Evolutionary conservation across 2,888 invertebrate genomes (phyloP).

Genomic region (Malthinus seriepunctatus): DNA sequence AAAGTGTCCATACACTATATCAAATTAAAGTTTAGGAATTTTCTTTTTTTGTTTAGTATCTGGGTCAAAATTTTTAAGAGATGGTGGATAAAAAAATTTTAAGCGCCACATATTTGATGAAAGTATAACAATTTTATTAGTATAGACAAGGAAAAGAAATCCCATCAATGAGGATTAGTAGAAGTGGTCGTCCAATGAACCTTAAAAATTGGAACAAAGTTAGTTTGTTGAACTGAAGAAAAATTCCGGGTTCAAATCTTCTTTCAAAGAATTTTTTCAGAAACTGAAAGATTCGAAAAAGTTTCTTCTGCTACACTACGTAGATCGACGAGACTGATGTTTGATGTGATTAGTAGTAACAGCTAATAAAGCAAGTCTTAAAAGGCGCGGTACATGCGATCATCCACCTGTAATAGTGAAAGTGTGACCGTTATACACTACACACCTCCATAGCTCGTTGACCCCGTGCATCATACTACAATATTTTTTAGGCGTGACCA

Average conservation of each 20-base stretch:
- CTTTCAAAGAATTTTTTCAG: neutral
- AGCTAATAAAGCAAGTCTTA: conserved; percentile 28
- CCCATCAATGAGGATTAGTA: neutral
- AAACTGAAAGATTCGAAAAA: neutral
- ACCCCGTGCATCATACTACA: conserved; percentile 31
- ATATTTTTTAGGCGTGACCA: neutral
- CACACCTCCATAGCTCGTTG: conserved; percentile 37
- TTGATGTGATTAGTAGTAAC: conserved; percentile 20
- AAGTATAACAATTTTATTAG: too few relatives aligned
- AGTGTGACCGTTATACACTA: conserved; percentile 37
- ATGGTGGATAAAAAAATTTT: too few relatives aligned
- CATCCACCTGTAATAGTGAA: conserved; percentile 40
- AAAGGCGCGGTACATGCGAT: conserved; percentile 32
- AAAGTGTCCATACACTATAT: too few relatives aligned
- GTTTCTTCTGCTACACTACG: neutral
- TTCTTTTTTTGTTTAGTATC: too few relatives aligned
- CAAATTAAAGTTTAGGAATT: too few relatives aligned
- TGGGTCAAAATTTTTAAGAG: too few relatives aligned
- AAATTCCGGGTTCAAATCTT: conserved; percentile 31
- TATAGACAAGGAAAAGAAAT: neutral
- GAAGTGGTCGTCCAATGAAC: conserved; percentile 29
- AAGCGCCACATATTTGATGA: too few relatives aligned
- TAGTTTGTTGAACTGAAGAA: conserved; percentile 28
- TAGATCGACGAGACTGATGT: too few relatives aligned
- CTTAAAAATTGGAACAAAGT: conserved; percentile 33